Conservation (phyloP, 2,113 vertebrate genomes). For the human region GRCh38 chr13:34624501-34625000, state of each 20-base stretch:
- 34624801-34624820: neutral
- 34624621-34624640: neutral
- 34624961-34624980: conserved; percentile 44
- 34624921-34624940: neutral
- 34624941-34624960: conserved; percentile 9
- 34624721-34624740: neutral
- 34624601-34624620: neutral
- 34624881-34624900: neutral
- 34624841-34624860: neutral
- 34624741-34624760: neutral
- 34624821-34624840: neutral
- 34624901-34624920: neutral
- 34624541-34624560: neutral
- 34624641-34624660: neutral
- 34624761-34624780: neutral
- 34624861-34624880: neutral
- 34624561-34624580: neutral
- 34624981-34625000: neutral
- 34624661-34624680: neutral
- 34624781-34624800: neutral
- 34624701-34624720: neutral
- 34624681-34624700: neutral
- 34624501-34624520: neutral
- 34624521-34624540: neutral
- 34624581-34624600: neutral